Evolutionary conservation across 2,888 invertebrate species (phyloP), one percentile per base, ranked within the genome.

Genomic region (Drosophila paracracens): DNA sequence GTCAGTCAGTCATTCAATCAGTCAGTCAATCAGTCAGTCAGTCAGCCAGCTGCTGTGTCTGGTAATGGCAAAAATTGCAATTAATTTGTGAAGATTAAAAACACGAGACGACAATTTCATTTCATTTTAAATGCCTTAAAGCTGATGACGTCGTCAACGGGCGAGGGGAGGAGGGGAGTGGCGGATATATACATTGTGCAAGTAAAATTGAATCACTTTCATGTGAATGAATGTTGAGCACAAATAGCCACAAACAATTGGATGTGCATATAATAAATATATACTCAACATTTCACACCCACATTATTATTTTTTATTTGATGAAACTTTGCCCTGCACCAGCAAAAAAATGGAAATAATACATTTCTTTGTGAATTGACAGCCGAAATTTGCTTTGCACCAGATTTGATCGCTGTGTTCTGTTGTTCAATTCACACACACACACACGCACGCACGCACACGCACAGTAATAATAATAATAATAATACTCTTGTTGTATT

Each of bases 81-180:
- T 82, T 82, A 83, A 83, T 83, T 83, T 73, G 61, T 54, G 2
- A 54, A 74, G 79, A 79, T 82, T 82, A 69, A 78, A 62, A 74
- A 69, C 60, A 53, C 53, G 62, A 60, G 60, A 76, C 65, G 52
- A 63, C 66, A 69, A 68, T 65, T 61, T 68, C 54, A 76, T 27
- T 68, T 69, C 35, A 11, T n/a, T 25, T 36, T 16, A 46, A 25
- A 46, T 46, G 25, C 46, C 8, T 46, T 2, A 16, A 25, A 25
- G 46, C 46, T 25, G 46, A 25, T 46, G 25, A 25, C 25, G 21
- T 10, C 16, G 18, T 25, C 25, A 11, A 25, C 10, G 7, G 16
- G 53, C 5, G 11, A 6, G 27, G 35, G 18, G 16, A n/a, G 10
- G 0, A 2, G 35, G 4, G 0, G 18, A 21, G 16, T n/a, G 33